These are phyloP conservation scores for Artemia sinica DNA, from an alignment of 2,888 invertebrate species.

Conservation along the genomic window DNA sequence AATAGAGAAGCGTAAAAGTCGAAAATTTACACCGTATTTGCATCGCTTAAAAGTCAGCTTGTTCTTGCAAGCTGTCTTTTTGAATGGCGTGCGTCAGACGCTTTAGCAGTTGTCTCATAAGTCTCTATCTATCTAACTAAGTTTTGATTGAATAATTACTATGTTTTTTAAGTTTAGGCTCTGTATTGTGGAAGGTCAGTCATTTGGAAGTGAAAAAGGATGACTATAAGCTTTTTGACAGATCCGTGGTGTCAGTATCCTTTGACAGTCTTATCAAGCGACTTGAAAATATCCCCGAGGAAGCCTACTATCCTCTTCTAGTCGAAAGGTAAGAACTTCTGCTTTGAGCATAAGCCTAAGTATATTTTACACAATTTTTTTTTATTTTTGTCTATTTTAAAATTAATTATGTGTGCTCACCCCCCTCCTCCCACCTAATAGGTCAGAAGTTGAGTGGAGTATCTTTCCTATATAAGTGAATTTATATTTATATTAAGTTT, in stretches of 20 bases:
- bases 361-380: too few relatives aligned
- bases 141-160: constrained; percentile 20
- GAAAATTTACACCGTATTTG: neutral
- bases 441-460: too few relatives aligned
- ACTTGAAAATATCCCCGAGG: constrained; percentile 54
- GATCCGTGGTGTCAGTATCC: constrained; percentile 49
- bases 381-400: too few relatives aligned
- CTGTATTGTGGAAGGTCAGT: constrained; percentile 51
- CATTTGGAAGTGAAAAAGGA: constrained; percentile 60
- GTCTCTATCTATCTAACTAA: constrained; percentile 17
- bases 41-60: neutral
- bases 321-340: constrained; percentile 36
- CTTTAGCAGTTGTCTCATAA: neutral
- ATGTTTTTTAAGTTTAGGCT: constrained; percentile 20
- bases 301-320: constrained; percentile 62
- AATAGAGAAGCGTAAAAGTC: constrained; percentile 11
- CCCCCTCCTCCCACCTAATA: too few relatives aligned
- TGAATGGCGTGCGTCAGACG: neutral
- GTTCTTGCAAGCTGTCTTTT: too few relatives aligned
- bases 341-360: too few relatives aligned
- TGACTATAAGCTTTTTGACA: constrained; percentile 50
- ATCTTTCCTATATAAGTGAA: too few relatives aligned
- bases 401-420: too few relatives aligned
- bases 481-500: too few relatives aligned
- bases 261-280: constrained; percentile 51